Evolutionary conservation across 2,888 invertebrate species (phyloP), one percentile per base, ranked within the genome.

Genomic region (Drosophila austrosaltans): DNA sequence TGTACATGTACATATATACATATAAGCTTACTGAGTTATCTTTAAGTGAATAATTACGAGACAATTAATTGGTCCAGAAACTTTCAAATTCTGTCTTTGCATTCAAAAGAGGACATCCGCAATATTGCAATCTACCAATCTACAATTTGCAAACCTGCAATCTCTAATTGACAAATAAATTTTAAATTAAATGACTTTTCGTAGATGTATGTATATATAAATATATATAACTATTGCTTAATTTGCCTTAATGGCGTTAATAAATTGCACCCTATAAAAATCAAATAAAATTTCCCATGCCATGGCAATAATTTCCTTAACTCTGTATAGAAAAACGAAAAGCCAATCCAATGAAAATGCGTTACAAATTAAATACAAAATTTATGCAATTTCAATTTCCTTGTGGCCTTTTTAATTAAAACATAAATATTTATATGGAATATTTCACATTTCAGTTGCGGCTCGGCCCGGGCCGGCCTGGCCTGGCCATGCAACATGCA

Each of bases 391-490:
- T 85, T 79, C 77, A 76, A 79, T 87, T 87, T 85, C 85, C 85
- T 86, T 84, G 82, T 87, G 75, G 87, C 64, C 78, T 75, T 81
- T 79, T 87, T 85, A 85, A 85, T 85, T 87, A 86, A 87, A 87
- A 87, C 86, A 87, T 85, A 85, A 85, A 87, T 85, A 85, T 87
- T 81, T 81, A 87, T 87, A 72, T 65, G 81, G 84, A 84, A 82
- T 87, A 84, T 81, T 80, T 79, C 70, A 79, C 76, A 84, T 70
- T 58, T 60, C n/a, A 12, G 39, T 39, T 63, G 61, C 60, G 40
- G 36, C 59, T 67, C 20, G 16, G 36, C 16, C 60, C 44, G 64
- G 64, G 56, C 40, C 66, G 36, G 39, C 58, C 48, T 20, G 36
- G 39, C 58, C 48, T 20, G 12, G 36, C 60, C 44, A 39, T 32